Base-by-base conservation (phyloP, 2,113 vertebrate genomes). In the Austrofundulus limnaeus region DNA sequence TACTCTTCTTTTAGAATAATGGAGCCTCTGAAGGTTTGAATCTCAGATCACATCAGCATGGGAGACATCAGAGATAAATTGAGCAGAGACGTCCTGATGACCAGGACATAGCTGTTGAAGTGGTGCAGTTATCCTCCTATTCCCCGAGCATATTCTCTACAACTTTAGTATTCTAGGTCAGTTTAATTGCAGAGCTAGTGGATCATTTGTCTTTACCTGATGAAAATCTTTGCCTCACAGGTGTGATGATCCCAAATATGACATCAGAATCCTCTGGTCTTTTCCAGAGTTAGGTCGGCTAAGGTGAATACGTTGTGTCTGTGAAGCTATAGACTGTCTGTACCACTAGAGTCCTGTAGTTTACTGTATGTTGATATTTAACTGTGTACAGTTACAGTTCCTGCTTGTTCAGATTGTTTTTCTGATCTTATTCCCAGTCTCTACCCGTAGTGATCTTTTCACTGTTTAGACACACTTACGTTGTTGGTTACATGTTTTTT, bases 191-290 rank as follows among this genome's bases (percentile, higher is more conserved):
- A 16, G 19, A n/a, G 20, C 19, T 16, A 4, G 31, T 71, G 56
- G 54, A 19, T 79, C 28, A 16, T 54, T 63, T 55, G 59, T 68
- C 64, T 64, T 61, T 71, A 61, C 74, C 49, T 85, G 24, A 59
- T 76, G 5, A 65, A 77, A 71, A 38, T 86, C 64, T 90, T 81
- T 89, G 31, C 84, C 85, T 89, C 85, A 46, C 87, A 93, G 91
- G 92, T 91, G 82, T 92, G 78, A 85, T 90, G 81, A 83, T 89
- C 70, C 83, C 90, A 66, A 90, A 76, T 81, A 80, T 87, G 79
- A 84, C 89, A 47, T 81, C 90, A 61, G 91, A 93, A 80, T 88
- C 91, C 55, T 91, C 90, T 76, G 89, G 90, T 75, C 87, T 92
- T 80, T 92, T 93, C 86, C 91, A 93, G 88, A 91, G 72, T 78